Evolutionary conservation across 2,113 vertebrate genomes (phyloP).

Genomic region (Delphinapterus leucas): DNA sequence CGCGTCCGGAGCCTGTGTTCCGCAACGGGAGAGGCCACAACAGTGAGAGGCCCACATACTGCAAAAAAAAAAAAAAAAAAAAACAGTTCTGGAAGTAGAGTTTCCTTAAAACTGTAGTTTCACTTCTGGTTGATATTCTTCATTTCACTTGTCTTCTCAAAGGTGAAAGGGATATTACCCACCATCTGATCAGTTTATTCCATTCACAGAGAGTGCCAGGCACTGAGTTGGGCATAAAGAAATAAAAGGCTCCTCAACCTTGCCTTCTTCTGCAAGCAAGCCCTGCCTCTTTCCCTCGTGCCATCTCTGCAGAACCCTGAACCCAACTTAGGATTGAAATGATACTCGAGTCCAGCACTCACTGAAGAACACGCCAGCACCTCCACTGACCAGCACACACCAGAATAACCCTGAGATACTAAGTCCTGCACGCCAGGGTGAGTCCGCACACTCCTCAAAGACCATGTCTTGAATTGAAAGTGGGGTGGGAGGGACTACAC

Average conservation of each 20-base stretch:
- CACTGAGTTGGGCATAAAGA: background rate
- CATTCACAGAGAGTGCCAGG: background rate
- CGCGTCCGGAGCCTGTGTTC: too few relatives aligned
- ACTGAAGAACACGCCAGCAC: background rate
- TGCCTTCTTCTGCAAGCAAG: background rate
- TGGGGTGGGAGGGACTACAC: background rate
- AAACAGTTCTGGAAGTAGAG: background rate
- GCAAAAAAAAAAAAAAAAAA: background rate
- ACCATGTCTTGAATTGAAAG: conserved; percentile 8
- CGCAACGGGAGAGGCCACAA: too few relatives aligned
- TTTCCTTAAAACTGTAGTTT: conserved; percentile 11
- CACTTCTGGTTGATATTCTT: background rate
- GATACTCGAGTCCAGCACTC: background rate
- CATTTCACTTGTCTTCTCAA: conserved; percentile 5
- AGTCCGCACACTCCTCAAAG: background rate
- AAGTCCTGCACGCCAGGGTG: background rate
- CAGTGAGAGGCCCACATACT: too few relatives aligned
- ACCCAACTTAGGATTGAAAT: background rate
- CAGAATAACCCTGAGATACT: background rate
- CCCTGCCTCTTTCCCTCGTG: background rate
- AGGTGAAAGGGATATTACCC: background rate
- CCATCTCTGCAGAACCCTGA: background rate
- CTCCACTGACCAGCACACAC: background rate
- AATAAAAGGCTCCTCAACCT: background rate
- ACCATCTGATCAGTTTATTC: background rate